Evolutionary conservation across 2,888 invertebrate species (phyloP).

Genomic region (Philonicus albiceps): DNA sequence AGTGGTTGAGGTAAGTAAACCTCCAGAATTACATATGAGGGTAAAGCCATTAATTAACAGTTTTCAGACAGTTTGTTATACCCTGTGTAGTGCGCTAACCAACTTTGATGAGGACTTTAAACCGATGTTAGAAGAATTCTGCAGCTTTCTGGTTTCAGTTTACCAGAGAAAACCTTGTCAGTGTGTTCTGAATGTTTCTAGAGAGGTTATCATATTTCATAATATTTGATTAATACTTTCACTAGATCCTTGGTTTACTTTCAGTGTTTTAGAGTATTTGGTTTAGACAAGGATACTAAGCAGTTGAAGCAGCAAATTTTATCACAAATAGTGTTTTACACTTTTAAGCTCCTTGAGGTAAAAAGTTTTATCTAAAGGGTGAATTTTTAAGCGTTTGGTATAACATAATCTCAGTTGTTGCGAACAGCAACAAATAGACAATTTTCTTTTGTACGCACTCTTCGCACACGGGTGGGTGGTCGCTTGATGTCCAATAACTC

Average conservation of each 20-base stretch:
- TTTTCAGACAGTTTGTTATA: constrained; percentile 74
- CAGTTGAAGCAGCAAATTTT: constrained; percentile 65
- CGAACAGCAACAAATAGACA: too few species aligned
- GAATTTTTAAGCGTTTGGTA: too few species aligned
- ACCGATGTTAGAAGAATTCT: constrained; percentile 73
- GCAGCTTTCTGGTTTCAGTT: constrained; percentile 73
- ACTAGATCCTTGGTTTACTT: constrained; percentile 22
- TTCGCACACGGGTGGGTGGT: too few species aligned
- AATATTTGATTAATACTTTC: neutral
- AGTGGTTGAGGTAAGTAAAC: constrained; percentile 69
- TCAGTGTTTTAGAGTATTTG: constrained; percentile 68
- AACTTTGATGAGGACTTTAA: constrained; percentile 76
- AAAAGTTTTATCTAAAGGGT: neutral
- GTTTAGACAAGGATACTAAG: constrained; percentile 64
- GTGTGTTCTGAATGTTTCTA: constrained; percentile 75
- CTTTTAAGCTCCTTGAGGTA: constrained; percentile 61
- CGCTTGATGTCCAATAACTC: too few species aligned
- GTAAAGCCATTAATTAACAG: neutral
- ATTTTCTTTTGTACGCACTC: too few species aligned
- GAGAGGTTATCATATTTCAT: constrained; percentile 68
- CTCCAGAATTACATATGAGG: neutral
- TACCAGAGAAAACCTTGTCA: constrained; percentile 75
- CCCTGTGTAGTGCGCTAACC: constrained; percentile 76
- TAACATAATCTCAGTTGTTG: too few species aligned
- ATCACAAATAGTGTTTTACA: constrained; percentile 63